phyloP scores from a whole-genome alignment of 1,140 invertebrate genomes.

The Eumaeus atala region DNA sequence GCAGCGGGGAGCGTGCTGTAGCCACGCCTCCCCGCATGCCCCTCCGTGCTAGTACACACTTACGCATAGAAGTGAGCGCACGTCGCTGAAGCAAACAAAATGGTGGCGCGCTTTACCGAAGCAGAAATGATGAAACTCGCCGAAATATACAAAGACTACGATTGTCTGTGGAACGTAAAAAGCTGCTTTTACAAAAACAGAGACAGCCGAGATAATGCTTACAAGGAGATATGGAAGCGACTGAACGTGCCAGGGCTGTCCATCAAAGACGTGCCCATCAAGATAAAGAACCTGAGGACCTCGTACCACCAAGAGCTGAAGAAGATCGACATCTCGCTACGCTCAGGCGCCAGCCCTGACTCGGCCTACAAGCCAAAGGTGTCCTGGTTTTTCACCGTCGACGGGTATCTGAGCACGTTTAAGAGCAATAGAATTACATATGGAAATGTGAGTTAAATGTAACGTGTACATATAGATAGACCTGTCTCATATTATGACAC shows the following conservation, averaged over 20 bases:
- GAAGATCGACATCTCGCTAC: conserved; percentile 5
- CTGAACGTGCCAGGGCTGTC: conserved; percentile 18
- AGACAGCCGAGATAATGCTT: conserved; percentile 1
- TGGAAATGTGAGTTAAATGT: background rate
- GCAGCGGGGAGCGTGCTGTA: too few species aligned
- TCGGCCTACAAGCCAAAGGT: conserved; percentile 1
- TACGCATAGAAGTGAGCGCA: background rate
- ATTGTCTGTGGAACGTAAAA: conserved; percentile 15
- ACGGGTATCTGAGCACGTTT: background rate
- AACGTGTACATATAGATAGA: too few species aligned
- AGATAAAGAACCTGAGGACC: conserved; percentile 21
- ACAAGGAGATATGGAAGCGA: conserved; percentile 14
- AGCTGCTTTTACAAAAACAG: conserved; percentile 8
- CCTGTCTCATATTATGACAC: too few species aligned
- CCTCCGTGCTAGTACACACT: too few species aligned
- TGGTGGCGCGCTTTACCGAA: conserved; percentile 15
- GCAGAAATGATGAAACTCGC: conserved; percentile 11
- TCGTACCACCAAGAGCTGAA: conserved; percentile 17
- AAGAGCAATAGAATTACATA: background rate
- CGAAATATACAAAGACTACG: conserved; percentile 16
- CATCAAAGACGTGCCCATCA: conserved; percentile 18
- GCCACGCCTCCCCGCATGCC: too few species aligned
- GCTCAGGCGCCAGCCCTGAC: background rate
- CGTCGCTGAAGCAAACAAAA: background rate
- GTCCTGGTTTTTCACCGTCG: background rate